phyloP scores from a whole-genome alignment of 2,797 vertebrate genomes.

The Typhlichthys subterraneus region DNA sequence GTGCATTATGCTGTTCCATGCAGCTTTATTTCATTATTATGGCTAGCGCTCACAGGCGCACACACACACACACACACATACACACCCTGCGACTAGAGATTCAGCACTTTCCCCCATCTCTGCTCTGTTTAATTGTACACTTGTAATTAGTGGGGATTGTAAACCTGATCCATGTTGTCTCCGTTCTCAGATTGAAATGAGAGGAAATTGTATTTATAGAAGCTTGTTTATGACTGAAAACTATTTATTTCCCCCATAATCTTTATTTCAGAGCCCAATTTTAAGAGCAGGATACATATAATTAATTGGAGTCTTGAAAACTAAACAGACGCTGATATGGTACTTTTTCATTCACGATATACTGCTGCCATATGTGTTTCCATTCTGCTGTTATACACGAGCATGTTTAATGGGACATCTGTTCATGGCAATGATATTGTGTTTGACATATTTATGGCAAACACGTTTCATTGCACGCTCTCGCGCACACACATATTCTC shows the following conservation, averaged over 20 bases:
- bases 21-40: constrained; percentile 12
- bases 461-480: not conserved
- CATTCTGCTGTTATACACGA: not conserved
- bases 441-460: constrained; percentile 3
- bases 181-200: constrained; percentile 18
- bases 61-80: not conserved
- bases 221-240: constrained; percentile 1
- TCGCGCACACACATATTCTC: not conserved
- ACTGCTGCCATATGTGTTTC: not conserved
- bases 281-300: not conserved
- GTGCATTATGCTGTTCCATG: constrained; percentile 24
- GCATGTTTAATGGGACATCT: constrained; percentile 23
- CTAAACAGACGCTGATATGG: not conserved
- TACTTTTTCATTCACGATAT: constrained; percentile 6
- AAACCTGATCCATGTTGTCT: constrained; percentile 34
- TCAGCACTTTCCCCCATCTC: not conserved
- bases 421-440: not conserved
- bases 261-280: not conserved
- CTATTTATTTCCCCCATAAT: too few relatives aligned
- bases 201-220: constrained; percentile 17
- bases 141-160: constrained; percentile 23
- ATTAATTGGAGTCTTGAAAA: not conserved
- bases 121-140: constrained; percentile 11
- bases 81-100: not conserved
- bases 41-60: not conserved